Base-by-base conservation (phyloP, 53 echinoderm and acorn worm species). In the Crossaster papposus region DNA sequence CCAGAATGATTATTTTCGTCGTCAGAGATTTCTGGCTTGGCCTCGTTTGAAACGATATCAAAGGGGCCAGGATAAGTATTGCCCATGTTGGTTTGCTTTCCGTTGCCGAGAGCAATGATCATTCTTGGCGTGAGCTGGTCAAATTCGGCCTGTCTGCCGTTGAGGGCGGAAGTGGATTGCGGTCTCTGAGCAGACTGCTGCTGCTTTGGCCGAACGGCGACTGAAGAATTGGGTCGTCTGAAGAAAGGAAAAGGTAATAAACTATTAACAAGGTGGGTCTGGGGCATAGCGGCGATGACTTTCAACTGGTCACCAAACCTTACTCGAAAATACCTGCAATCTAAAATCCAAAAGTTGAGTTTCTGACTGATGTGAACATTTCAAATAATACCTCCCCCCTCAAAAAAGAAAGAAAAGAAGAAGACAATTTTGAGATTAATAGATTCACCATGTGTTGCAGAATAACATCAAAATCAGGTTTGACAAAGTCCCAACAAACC, bases 111-210 rank as follows among this genome's bases (percentile, higher is more conserved):
- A 36, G 91, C 88, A 20, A 86, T 81, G 29, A 95, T 94, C 44
- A 97, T 89, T 55, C 90, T 74, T 35, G 97, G 93, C 68, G 95
- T 96, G 24, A 97, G 90, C 14, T 82, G 90, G 79, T 97, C 97
- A 76, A 68, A 95, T 31, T 89, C 89, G 81, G 72, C 58, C 24
- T 82, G 51, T 37, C 81, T 74, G 38, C 80, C 76, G 18, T 74
- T 51, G 10, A 81, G 30, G 51, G 79, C 76, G 33, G 89, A 74
- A 38, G 89, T 95, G 22, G 95, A 95, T 20, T 96, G 91, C 63
- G 96, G 96, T 83, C 95, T 90, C 30, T 76, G 83, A 2, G 89
- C 83, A 51, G 79, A 83, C 13, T 68, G 55, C 26, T 77, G 72
- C 38, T 71, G 82, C 24, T 65, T 79, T 32, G 87, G 85, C 14